phyloP scores from a whole-genome alignment of 2,113 vertebrate species.

The Barnardius zonarius region DNA sequence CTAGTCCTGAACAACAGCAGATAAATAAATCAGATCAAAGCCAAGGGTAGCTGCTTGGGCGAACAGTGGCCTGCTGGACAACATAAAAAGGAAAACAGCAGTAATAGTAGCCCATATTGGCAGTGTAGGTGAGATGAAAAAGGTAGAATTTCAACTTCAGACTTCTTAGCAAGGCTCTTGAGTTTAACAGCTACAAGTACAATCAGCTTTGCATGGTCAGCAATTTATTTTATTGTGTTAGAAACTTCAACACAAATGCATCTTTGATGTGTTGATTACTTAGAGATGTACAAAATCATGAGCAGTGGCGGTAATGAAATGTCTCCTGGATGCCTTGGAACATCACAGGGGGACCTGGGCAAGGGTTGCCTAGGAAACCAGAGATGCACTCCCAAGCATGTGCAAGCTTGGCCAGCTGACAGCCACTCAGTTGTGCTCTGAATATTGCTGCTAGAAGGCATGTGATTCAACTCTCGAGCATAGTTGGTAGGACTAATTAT shows the following conservation, averaged over 20 bases:
- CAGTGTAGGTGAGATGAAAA: background rate
- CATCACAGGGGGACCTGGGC: background rate
- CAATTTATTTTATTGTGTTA: constrained; percentile 21
- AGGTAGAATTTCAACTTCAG: background rate
- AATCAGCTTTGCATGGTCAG: background rate
- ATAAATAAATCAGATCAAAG: constrained; percentile 11
- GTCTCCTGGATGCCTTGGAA: constrained; percentile 30
- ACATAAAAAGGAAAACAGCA: background rate
- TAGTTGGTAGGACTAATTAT: background rate
- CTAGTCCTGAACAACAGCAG: background rate
- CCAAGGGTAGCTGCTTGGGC: background rate
- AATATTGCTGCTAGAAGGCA: background rate
- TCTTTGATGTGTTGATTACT: constrained; percentile 33
- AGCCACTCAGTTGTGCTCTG: background rate
- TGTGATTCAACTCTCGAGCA: background rate
- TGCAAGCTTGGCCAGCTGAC: constrained; percentile 45
- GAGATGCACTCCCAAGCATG: constrained; percentile 38
- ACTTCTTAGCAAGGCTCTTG: background rate
- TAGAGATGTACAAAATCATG: background rate
- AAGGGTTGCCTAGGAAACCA: constrained; percentile 54
- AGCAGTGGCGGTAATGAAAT: constrained; percentile 1
- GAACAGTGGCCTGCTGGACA: background rate
- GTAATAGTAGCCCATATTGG: background rate
- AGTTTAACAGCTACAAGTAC: background rate
- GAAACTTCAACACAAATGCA: constrained; percentile 27